Base-by-base conservation (phyloP, 2,113 vertebrate species). In the Parus major region DNA sequence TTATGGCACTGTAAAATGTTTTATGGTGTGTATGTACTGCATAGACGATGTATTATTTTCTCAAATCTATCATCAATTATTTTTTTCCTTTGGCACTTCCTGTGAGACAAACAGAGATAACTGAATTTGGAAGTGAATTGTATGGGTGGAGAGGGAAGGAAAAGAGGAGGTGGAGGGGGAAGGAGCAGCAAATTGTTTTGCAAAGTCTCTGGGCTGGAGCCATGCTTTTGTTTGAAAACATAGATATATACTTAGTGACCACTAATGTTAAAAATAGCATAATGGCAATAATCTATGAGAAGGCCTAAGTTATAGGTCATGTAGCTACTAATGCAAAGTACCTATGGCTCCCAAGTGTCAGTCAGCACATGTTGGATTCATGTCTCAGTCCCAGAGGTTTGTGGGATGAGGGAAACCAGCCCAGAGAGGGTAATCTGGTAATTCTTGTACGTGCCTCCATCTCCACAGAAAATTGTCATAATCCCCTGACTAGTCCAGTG, bases 61-160 rank as follows among this genome's bases (percentile, higher is more conserved):
- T 91, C 76, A 68, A 82, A 63, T 64, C 57, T 72, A 56, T 60
- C 28, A 46, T 35, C 5, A 14, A 20, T 35, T 76, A 3, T 49
- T 64, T 93, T 61, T 47, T 91, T 17, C 12, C 10, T 53, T 90
- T 56, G 83, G 85, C 53, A 57, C 68, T 91, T 96, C 84, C 82
- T 36, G 49, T 47, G 56, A 60, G 82, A 52, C 56, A 50, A 92
- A 76, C 19, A 69, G 73, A 90, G 81, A 91, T 55, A 95, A 92
- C 69, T 85, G 65, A 68, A 85, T 90, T 65, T 92, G 81, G 53
- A 91, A 71, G 49, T 64, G 81, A 79, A 92, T 78, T 86, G 70
- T 75, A 78, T 68, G 92, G 92, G 86, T 87, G 95, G 90, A 92
- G 77, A 91, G 84, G 84, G 87, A 92, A 96, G 90, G 81, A 94